phyloP scores from a whole-genome alignment of 2,797 vertebrate species.

The Poecilia gillii region DNA sequence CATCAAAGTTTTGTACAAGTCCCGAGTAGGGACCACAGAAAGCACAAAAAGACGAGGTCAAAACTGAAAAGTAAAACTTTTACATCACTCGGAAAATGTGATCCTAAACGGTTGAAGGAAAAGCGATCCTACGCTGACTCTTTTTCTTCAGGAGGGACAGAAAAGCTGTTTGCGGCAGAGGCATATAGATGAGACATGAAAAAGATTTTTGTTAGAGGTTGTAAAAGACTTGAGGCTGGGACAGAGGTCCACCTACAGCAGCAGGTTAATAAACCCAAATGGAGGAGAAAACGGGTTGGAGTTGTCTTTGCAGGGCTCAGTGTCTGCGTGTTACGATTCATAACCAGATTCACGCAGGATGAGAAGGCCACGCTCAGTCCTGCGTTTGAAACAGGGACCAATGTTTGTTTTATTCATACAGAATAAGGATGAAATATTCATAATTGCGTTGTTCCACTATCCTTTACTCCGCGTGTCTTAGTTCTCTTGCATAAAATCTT shows the following conservation, averaged over 20 bases:
- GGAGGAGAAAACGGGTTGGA: background rate
- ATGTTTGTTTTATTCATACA: slow-evolving; percentile 74
- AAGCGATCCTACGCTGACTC: background rate
- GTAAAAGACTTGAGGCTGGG: background rate
- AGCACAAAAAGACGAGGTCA: background rate
- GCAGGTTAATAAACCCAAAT: background rate
- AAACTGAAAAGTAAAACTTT: background rate
- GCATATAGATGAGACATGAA: background rate
- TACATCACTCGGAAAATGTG: background rate
- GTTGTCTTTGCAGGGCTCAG: background rate
- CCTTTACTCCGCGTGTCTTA: slow-evolving; percentile 40
- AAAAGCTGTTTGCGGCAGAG: background rate
- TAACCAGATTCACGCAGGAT: slow-evolving; percentile 49
- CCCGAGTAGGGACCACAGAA: background rate
- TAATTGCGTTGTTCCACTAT: slow-evolving; percentile 48
- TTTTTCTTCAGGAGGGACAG: background rate
- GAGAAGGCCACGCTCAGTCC: slow-evolving; percentile 22
- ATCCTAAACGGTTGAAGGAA: no score
- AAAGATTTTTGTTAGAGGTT: background rate
- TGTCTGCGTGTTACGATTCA: slow-evolving; percentile 23
- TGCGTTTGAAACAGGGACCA: slow-evolving; percentile 48
- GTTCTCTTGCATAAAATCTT: slow-evolving; percentile 46
- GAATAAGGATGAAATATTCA: slow-evolving; percentile 74
- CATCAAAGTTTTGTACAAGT: background rate
- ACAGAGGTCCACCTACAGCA: background rate